A percentile compares a stretch with the other conserved stretches of the same genome.
Conservation (phyloP, 1,140 invertebrate genomes). For the Triops longicaudatus region DNA sequence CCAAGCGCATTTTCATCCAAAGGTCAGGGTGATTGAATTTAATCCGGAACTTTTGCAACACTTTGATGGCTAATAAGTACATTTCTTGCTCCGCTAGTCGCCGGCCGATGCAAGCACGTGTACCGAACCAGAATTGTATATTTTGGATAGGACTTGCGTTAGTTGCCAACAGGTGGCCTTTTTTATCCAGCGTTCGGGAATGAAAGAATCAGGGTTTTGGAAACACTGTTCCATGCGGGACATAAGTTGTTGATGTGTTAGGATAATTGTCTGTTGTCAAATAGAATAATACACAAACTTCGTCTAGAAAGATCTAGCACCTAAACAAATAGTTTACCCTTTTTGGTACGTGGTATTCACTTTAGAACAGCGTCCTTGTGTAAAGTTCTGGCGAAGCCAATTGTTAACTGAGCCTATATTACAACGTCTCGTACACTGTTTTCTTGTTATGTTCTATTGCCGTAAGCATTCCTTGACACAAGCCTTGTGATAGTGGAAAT, state of each 20-base stretch:
- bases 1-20: not conserved
- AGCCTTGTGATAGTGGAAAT: conserved; percentile 62
- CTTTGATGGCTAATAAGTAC: conserved; percentile 49
- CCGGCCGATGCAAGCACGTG: conserved; percentile 46
- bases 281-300: conserved; percentile 14
- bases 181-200: conserved; percentile 53
- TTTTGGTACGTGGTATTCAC: conserved; percentile 72
- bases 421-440: not conserved
- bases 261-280: conserved; percentile 42
- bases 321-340: conserved; percentile 52
- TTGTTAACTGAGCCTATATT: conserved; percentile 52
- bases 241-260: conserved; percentile 53
- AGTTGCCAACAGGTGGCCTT: conserved; percentile 35
- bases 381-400: conserved; percentile 70
- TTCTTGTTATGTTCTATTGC: conserved; percentile 21
- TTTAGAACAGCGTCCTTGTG: conserved; percentile 64
- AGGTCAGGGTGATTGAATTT: not conserved
- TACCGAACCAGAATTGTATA: conserved; percentile 54
- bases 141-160: conserved; percentile 48
- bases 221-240: conserved; percentile 44
- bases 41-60: not conserved
- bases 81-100: conserved; percentile 76
- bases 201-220: conserved; percentile 43
- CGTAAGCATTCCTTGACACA: conserved; percentile 75
- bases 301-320: not conserved